A percentile compares a stretch with the other conserved stretches of the same genome.
Conservation (phyloP, 2,113 vertebrate genomes). For the Lagopus leucura region DNA sequence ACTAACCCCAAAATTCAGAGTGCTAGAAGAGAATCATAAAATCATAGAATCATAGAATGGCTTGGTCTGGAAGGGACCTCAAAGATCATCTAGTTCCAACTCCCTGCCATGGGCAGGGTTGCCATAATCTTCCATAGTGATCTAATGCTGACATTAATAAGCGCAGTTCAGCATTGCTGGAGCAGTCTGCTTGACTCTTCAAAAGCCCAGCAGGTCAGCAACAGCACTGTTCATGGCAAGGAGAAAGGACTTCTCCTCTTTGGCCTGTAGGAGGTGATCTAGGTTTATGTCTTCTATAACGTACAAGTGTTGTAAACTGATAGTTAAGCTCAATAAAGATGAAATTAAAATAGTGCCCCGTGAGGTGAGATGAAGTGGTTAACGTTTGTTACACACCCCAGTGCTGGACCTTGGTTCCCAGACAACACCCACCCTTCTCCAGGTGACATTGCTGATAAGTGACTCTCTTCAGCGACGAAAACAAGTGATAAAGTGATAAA, state of each 20-base stretch:
- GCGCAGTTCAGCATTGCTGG: neutral
- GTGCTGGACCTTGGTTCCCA: conserved; percentile 70
- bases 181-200: neutral
- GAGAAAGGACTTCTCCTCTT: neutral
- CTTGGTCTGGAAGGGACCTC: too few relatives aligned
- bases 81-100: too few relatives aligned
- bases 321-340: conserved; percentile 39
- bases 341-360: conserved; percentile 8
- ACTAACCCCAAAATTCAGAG: neutral
- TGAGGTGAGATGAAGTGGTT: conserved; percentile 42
- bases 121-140: neutral
- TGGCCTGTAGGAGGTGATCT: conserved; percentile 44
- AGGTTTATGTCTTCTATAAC: neutral
- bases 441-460: conserved; percentile 49
- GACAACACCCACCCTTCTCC: conserved; percentile 3
- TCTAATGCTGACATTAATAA: neutral
- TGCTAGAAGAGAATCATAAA: neutral
- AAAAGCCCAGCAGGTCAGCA: neutral
- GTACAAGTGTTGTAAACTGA: conserved; percentile 8
- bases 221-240: neutral
- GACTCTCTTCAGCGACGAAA: conserved; percentile 35
- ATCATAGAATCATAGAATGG: too few relatives aligned
- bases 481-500: conserved; percentile 45
- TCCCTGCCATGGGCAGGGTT: too few relatives aligned
- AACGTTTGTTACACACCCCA: conserved; percentile 62